These are phyloP conservation scores for Aspidiotus destructor DNA, from an alignment of 2,888 invertebrate species.

Conservation along the genomic window DNA sequence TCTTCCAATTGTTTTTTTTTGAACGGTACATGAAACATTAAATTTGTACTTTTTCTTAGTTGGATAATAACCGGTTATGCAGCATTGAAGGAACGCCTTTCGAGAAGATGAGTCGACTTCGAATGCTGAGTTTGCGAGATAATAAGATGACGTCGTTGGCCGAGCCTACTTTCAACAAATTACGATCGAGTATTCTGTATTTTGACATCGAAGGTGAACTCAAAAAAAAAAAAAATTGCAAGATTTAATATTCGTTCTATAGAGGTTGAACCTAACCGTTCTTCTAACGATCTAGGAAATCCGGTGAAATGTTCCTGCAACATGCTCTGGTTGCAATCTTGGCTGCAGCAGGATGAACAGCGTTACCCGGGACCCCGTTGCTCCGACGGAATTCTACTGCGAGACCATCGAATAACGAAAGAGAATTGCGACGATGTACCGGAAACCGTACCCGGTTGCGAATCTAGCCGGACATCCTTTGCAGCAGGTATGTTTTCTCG, in stretches of 20 bases:
- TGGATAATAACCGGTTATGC: conserved; percentile 76
- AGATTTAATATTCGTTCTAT: too few species aligned
- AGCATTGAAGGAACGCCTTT: conserved; percentile 69
- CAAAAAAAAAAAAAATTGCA: neutral
- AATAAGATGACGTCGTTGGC: conserved; percentile 64
- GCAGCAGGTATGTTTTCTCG: neutral
- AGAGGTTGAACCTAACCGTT: too few species aligned
- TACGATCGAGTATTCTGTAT: conserved; percentile 70
- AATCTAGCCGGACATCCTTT: conserved; percentile 43
- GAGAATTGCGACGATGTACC: conserved; percentile 52
- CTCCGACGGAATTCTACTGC: conserved; percentile 65
- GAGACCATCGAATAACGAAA: conserved; percentile 59
- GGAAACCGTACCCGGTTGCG: conserved; percentile 56
- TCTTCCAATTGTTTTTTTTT: neutral
- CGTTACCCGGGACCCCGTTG: conserved; percentile 62
- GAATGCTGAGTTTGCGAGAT: conserved; percentile 65
- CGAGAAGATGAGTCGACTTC: conserved; percentile 71
- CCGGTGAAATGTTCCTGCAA: conserved; percentile 73
- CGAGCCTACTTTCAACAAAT: conserved; percentile 62
- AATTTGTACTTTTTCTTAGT: conserved; percentile 40
- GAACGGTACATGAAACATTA: neutral
- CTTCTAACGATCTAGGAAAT: conserved; percentile 52
- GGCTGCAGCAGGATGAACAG: conserved; percentile 49
- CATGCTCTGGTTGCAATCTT: conserved; percentile 71
- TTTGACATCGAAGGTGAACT: conserved; percentile 70